Base-by-base conservation (phyloP, 2,888 invertebrate genomes). In the Podotricha telesiphe region DNA sequence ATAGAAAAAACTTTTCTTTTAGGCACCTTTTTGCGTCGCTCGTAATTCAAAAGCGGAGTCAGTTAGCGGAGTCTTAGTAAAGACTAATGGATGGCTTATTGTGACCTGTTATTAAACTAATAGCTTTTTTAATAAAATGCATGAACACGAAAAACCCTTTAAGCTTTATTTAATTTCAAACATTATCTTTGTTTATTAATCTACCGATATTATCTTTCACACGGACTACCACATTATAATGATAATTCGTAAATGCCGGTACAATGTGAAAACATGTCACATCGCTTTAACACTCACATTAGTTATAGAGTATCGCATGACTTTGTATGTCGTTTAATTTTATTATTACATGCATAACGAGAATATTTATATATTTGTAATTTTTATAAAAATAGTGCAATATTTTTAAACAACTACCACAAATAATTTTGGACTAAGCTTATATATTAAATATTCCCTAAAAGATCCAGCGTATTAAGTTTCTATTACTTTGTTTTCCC, bases 71-170 rank as follows among this genome's bases (percentile, higher is more conserved):
- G 55, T 62, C 34, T 53, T 65, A 48, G 53, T 28, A 65, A 45
- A 65, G 65, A 67, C 62, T 67, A 69, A 69, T 68, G 71, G 64
- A 73, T 71, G 58, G 50, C 64, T 50, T 67, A 68, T 63, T 65
- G 65, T 63, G 62, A 70, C 72, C 68, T 70, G 68, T 75, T 68
- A 72, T 74, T 74, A 76, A 65, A 59, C 51, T 71, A 72, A 68
- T 71, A 71, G 71, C 69, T 62, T 71, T 75, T 72, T 73, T 73
- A 58, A 73, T 65, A 74, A 73, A 65, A 74, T 74, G 66, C 64
- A 75, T 74, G 73, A 71, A 79, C 81, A 80, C 72, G 79, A 69
- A 78, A 79, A 79, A 63, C 78, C 78, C 77, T 80, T 79, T 73
- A 77, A 28, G 70, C 40, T 47, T 37, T 47, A 56, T 64, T 65